Evolutionary conservation across 2,797 vertebrate genomes (phyloP), one percentile per base, ranked within the genome.

Genomic region (Crocodylus rhombifer): DNA sequence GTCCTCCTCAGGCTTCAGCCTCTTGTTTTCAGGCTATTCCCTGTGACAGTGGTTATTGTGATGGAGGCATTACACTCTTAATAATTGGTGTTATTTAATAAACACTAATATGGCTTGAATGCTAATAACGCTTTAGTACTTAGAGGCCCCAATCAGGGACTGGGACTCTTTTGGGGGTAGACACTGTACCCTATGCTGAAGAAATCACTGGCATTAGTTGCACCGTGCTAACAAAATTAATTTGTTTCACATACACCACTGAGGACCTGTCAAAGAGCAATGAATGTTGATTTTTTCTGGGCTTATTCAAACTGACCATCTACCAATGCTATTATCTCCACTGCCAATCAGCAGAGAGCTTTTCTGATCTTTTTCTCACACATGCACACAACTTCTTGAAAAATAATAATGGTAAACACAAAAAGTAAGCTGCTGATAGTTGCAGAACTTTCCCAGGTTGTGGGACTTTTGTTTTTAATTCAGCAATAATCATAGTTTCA

Each of bases 171-270:
- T 25, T 73, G n/a, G 91, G 95, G 93, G 30, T 95, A 97, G 80
- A 91, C 94, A 88, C 92, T 85, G 90, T 88, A 90, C 36, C 0
- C 95, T 95, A 93, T 94, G 94, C 93, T 93, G 90, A 95, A 95
- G 92, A 96, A 80, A 95, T 95, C 96, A 95, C 92, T 42, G 95
- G 89, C 93, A 92, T 1, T n/a, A 94, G 74, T 15, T 81, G 77
- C 93, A 87, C 67, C 64, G 74, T 92, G 93, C 95, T 92, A 95
- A 91, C 87, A 96, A 95, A 96, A 94, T 88, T 95, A 91, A 96
- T 95, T 96, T 95, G 93, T 94, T 97, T 93, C 96, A 97, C 92
- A 96, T 94, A 91, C 92, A 95, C 92, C 96, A 94, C 88, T 80
- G 91, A 95, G 93, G 95, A 95, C 91, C 90, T 95, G 90, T 91